These are phyloP conservation scores for Sinosuthora webbiana DNA, from an alignment of 2,113 vertebrate genomes.

Conservation along the genomic window DNA sequence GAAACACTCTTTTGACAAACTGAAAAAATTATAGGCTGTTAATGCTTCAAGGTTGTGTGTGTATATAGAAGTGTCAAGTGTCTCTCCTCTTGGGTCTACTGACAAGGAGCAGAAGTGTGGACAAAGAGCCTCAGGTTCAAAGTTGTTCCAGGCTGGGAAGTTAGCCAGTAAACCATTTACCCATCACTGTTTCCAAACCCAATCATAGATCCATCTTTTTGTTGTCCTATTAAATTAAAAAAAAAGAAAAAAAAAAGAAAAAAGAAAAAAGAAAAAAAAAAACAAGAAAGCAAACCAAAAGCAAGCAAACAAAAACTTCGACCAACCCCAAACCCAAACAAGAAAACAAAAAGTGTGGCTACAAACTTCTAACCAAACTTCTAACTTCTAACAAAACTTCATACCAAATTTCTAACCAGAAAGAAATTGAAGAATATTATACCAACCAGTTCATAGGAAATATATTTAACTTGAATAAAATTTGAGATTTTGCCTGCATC, in stretches of 20 bases:
- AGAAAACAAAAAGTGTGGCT: not conserved
- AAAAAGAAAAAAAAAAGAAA: no score
- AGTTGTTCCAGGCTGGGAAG: not conserved
- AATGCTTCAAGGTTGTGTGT: accelerated
- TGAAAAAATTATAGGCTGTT: not conserved
- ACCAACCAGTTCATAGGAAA: not conserved
- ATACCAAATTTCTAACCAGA: not conserved
- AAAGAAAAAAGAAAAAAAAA: not conserved
- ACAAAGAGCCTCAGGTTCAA: not conserved
- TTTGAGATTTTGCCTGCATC: not conserved
- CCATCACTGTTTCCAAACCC: not conserved
- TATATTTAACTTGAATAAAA: not conserved
- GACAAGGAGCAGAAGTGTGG: not conserved
- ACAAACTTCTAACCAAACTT: not conserved
- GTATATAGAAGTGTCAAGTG: not conserved
- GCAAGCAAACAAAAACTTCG: not conserved
- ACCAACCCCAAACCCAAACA: not conserved
- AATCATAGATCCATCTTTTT: not conserved
- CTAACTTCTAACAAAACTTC: no score
- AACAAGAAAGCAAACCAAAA: not conserved
- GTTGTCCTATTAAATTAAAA: not conserved
- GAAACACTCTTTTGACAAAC: not conserved
- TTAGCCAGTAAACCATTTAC: not conserved
- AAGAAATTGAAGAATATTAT: not conserved
- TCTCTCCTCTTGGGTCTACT: not conserved